Conservation (phyloP, 2,113 vertebrate genomes). For the Cygnus buccinator region DNA sequence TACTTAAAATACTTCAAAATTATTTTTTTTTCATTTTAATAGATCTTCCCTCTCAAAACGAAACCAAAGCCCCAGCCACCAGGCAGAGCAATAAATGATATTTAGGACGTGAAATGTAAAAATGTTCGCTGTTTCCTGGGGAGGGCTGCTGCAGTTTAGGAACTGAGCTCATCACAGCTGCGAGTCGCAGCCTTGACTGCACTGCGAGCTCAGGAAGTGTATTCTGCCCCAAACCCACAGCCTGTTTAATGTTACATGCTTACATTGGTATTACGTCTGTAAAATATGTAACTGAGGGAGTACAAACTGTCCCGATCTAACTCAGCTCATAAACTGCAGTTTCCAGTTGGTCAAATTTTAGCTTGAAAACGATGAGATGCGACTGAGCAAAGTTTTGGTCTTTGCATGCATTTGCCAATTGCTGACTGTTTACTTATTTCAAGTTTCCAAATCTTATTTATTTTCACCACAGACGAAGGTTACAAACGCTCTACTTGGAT, state of each 20-base stretch:
- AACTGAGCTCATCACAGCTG: neutral
- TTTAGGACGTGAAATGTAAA: neutral
- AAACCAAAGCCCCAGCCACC: neutral
- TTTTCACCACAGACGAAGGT: neutral
- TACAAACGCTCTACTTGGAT: neutral
- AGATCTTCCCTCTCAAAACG: neutral
- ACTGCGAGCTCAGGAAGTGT: fast-evolving
- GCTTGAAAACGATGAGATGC: fast-evolving
- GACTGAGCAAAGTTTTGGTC: too few species aligned
- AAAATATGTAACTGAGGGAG: neutral
- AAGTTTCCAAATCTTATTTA: neutral
- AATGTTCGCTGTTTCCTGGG: neutral
- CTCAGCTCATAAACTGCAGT: fast-evolving
- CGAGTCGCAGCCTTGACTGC: too few species aligned
- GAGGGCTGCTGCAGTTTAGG: neutral
- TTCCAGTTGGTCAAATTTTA: neutral
- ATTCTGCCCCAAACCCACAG: neutral
- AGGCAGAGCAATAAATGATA: neutral
- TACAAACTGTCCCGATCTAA: fast-evolving
- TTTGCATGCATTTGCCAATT: neutral
- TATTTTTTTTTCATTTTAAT: neutral
- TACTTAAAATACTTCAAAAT: neutral
- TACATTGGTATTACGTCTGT: fast-evolving
- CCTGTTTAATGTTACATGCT: fast-evolving
- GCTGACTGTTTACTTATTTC: neutral